phyloP scores from a whole-genome alignment of 2,888 invertebrate genomes.

The Tetheella fluctuosa region DNA sequence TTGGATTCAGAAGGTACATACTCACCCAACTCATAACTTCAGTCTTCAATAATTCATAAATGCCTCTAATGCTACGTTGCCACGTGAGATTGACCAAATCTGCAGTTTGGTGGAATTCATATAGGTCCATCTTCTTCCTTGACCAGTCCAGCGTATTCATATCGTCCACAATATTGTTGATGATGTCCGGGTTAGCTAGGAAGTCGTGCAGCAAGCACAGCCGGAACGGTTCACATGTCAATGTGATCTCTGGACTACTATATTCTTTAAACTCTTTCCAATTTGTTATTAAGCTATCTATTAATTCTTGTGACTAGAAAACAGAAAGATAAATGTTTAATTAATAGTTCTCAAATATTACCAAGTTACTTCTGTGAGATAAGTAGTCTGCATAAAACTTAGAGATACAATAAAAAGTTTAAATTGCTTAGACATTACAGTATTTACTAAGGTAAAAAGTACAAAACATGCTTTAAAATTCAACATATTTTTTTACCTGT shows the following conservation, averaged over 20 bases:
- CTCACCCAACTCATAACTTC: slow-evolving; percentile 87
- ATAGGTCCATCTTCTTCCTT: slow-evolving; percentile 93
- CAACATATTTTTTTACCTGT: slow-evolving; percentile 49
- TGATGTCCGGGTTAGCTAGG: slow-evolving; percentile 81
- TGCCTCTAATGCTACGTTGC: slow-evolving; percentile 84
- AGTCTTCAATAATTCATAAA: slow-evolving; percentile 86
- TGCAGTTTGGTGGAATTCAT: slow-evolving; percentile 92
- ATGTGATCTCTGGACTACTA: slow-evolving; percentile 66
- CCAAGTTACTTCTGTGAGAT: not conserved
- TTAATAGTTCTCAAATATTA: not conserved
- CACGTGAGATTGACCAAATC: slow-evolving; percentile 86
- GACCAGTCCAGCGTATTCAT: slow-evolving; percentile 89
- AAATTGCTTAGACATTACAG: not conserved
- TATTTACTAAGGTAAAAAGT: too few relatives aligned
- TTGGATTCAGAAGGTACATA: too few relatives aligned
- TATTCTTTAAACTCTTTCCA: slow-evolving; percentile 78
- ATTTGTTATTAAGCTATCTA: slow-evolving; percentile 64
- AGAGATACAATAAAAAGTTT: too few relatives aligned
- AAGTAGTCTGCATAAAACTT: too few relatives aligned
- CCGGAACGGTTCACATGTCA: slow-evolving; percentile 87
- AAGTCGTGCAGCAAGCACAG: slow-evolving; percentile 87
- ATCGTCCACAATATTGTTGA: slow-evolving; percentile 86
- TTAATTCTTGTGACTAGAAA: slow-evolving; percentile 63
- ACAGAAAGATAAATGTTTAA: slow-evolving; percentile 24
- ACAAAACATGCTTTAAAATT: too few relatives aligned